phyloP scores from a whole-genome alignment of 1,140 invertebrate genomes.

The Drosophila dunni region DNA sequence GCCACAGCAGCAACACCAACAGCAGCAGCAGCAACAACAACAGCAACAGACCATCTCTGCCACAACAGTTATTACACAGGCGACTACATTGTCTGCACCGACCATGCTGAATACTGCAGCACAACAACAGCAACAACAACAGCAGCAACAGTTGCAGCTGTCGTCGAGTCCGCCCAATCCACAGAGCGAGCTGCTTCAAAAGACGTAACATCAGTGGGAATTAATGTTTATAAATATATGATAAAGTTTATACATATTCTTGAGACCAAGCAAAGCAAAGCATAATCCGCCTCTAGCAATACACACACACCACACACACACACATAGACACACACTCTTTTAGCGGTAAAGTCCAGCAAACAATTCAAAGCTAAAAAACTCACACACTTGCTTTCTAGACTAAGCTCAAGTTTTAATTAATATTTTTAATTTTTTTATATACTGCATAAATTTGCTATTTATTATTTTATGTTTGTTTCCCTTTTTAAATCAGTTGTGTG shows the following conservation, averaged over 20 bases:
- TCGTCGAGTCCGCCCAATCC: slow-evolving; percentile 81
- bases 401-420: slow-evolving; percentile 57
- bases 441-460: slow-evolving; percentile 74
- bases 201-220: slow-evolving; percentile 85
- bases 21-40: slow-evolving; percentile 70
- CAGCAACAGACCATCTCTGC: slow-evolving; percentile 83
- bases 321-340: slow-evolving; percentile 14
- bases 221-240: slow-evolving; percentile 85
- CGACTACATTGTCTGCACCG: slow-evolving; percentile 78
- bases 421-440: slow-evolving; percentile 40
- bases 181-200: slow-evolving; percentile 82
- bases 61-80: slow-evolving; percentile 84
- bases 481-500: slow-evolving; percentile 38
- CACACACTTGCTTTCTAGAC: slow-evolving; percentile 44
- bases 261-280: slow-evolving; percentile 76
- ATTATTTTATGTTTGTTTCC: slow-evolving; percentile 63
- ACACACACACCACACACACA: slow-evolving; percentile 28
- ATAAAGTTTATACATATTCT: slow-evolving; percentile 78
- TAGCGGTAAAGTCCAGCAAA: no score
- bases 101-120: slow-evolving; percentile 72
- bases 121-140: slow-evolving; percentile 45
- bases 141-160: slow-evolving; percentile 53
- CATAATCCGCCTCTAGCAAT: slow-evolving; percentile 27
- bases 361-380: no score
- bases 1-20: slow-evolving; percentile 56